Base-by-base conservation (phyloP, 2,797 vertebrate species). In the Sebastes miniatus region DNA sequence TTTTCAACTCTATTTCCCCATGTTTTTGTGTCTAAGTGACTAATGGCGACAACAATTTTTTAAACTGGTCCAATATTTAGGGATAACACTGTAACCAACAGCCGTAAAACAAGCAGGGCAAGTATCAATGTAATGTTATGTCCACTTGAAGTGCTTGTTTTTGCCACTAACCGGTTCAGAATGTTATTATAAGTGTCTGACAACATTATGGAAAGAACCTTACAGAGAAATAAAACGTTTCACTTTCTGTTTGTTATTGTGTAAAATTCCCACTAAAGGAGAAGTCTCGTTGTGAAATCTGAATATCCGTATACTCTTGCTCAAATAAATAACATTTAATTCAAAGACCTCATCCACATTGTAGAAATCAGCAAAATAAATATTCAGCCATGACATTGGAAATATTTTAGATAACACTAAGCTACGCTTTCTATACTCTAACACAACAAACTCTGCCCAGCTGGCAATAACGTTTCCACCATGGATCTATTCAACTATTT, bases 81-180 rank as follows among this genome's bases (percentile, higher is more conserved):
- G 50, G 50, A 52, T 20, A 52, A 52, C 50, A n/a, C 20, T n/a
- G 50, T 52, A 52, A n/a, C 50, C 16, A 18, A 47, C 43, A 47
- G 43, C 43, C 0, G 3, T 0, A 47, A 47, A 47, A 18, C 43
- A 47, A 43, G 39, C 39, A 3, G 0, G 39, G 39, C 39, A 43
- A 43, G 14, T 43, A 6, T 52, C 50, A n/a, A 52, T 20, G 8
- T 52, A 2, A n/a, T 20, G 18, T 52, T 52, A 52, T 9, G 1
- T 52, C 1, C 6, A 52, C 4, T 52, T 1, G 0, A 52, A 52
- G 20, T 52, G 50, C 20, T 52, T 52, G 50, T 52, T 52, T 52
- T 52, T 52, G 18, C 50, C 50, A 10, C 20, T n/a, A 0, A 52
- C 0, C 1, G 50, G 50, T 0, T 52, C 20, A 20, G 50, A 52